phyloP scores from a whole-genome alignment of 2,888 invertebrate genomes.

The Cantharis nigra region DNA sequence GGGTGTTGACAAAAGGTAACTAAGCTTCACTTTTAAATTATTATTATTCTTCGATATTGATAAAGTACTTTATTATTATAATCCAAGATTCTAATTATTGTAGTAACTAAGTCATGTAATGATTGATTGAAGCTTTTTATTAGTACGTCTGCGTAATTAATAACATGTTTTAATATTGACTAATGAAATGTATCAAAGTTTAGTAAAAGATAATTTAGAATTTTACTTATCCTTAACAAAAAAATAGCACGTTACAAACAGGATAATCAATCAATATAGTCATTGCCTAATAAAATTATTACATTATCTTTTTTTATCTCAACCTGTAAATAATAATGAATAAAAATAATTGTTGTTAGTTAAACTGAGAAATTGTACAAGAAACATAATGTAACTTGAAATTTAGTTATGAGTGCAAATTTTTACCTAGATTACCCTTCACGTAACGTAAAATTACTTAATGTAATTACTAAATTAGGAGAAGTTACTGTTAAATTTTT shows the following conservation, averaged over 20 bases:
- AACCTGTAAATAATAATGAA: slow-evolving; percentile 2
- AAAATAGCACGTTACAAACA: neutral
- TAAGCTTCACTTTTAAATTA: too few species aligned
- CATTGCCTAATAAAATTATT: neutral
- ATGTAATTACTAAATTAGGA: neutral
- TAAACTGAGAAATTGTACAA: neutral
- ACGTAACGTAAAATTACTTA: neutral
- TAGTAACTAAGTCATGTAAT: neutral
- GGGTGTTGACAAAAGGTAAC: neutral
- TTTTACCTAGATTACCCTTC: neutral
- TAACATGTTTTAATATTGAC: neutral
- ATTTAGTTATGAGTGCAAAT: neutral
- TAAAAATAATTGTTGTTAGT: slow-evolving; percentile 7
- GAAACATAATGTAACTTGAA: neutral
- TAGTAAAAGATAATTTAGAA: neutral
- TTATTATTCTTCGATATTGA: neutral
- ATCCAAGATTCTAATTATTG: neutral
- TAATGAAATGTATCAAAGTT: neutral
- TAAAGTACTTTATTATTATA: neutral
- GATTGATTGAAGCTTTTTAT: neutral
- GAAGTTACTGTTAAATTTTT: neutral
- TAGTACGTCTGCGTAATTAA: neutral
- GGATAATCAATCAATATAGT: neutral
- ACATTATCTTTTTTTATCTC: slow-evolving; percentile 12
- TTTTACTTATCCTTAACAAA: neutral